Percentiles rank a stretch among this genome's conserved stretches.
Evolutionary conservation across 2,888 invertebrate genomes (phyloP).

Genomic region (Rhopalosiphum nymphaeae): DNA sequence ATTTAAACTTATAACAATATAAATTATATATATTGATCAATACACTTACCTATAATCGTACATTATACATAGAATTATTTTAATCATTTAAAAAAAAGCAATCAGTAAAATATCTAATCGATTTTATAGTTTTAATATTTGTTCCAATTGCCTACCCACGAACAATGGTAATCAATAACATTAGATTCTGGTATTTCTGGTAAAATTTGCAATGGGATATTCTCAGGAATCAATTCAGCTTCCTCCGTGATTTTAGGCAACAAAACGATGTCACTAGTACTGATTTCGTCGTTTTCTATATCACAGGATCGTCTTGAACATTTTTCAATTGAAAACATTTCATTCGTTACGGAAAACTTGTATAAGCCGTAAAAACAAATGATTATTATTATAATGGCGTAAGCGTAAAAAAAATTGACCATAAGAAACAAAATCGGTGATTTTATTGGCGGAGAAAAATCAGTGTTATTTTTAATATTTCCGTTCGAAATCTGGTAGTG

Average conservation of each 20-base stretch:
- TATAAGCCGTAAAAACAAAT: background rate
- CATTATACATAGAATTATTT: background rate
- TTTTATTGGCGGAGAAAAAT: background rate
- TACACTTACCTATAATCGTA: no score
- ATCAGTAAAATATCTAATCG: background rate
- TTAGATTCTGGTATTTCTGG: background rate
- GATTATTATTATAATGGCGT: background rate
- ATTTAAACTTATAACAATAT: background rate
- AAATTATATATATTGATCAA: background rate
- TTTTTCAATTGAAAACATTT: background rate
- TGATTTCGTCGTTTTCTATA: background rate
- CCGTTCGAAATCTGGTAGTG: background rate
- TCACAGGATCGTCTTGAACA: background rate
- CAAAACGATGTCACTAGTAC: background rate
- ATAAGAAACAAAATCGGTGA: conserved; percentile 4
- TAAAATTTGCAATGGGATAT: background rate
- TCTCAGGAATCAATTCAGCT: background rate
- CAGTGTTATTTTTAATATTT: background rate
- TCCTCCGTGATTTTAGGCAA: background rate
- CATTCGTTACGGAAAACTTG: background rate
- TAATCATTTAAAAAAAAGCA: background rate
- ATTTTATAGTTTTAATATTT: background rate
- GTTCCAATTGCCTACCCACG: conserved; percentile 19
- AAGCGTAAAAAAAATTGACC: background rate
- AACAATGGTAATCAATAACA: background rate